These are phyloP conservation scores for Gnatocerus cornutus DNA, from an alignment of 2,888 invertebrate species.

Conservation along the genomic window DNA sequence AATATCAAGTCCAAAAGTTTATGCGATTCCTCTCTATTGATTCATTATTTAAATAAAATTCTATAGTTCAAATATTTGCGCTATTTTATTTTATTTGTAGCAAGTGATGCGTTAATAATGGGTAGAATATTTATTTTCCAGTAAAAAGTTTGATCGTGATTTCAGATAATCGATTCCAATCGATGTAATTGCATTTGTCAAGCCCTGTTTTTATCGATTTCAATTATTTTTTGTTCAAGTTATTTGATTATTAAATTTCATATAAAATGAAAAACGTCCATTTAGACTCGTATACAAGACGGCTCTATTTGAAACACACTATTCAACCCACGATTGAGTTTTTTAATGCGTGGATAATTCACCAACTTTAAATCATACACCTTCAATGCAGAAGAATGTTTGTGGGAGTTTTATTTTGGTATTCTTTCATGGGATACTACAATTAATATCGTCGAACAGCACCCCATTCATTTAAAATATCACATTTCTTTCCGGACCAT, in stretches of 20 bases:
- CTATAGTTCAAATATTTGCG: slow-evolving; percentile 30
- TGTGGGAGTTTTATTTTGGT: slow-evolving; percentile 54
- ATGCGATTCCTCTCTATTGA: background rate
- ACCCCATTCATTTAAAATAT: slow-evolving; percentile 53
- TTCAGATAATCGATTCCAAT: slow-evolving; percentile 51
- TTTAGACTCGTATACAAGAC: slow-evolving; percentile 27
- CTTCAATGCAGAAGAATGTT: slow-evolving; percentile 42
- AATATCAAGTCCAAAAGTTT: slow-evolving; percentile 7
- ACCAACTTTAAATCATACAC: slow-evolving; percentile 47
- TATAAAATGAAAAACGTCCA: slow-evolving; percentile 24
- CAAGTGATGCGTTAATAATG: slow-evolving; percentile 47
- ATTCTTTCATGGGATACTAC: slow-evolving; percentile 48
- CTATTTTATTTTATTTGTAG: slow-evolving; percentile 20
- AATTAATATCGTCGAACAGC: slow-evolving; percentile 51
- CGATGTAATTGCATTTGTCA: slow-evolving; percentile 49
- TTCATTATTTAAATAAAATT: slow-evolving; percentile 6
- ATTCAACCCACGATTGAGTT: slow-evolving; percentile 45
- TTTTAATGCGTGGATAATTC: slow-evolving; percentile 43
- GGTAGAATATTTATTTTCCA: slow-evolving; percentile 49
- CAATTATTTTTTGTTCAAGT: slow-evolving; percentile 44
- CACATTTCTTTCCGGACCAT: slow-evolving; percentile 49
- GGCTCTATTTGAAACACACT: slow-evolving; percentile 22
- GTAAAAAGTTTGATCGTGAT: slow-evolving; percentile 47
- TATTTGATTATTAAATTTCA: slow-evolving; percentile 40
- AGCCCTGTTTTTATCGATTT: slow-evolving; percentile 39